phyloP scores from a whole-genome alignment of 2,888 invertebrate genomes.

The Macrophya alboannulata region DNA sequence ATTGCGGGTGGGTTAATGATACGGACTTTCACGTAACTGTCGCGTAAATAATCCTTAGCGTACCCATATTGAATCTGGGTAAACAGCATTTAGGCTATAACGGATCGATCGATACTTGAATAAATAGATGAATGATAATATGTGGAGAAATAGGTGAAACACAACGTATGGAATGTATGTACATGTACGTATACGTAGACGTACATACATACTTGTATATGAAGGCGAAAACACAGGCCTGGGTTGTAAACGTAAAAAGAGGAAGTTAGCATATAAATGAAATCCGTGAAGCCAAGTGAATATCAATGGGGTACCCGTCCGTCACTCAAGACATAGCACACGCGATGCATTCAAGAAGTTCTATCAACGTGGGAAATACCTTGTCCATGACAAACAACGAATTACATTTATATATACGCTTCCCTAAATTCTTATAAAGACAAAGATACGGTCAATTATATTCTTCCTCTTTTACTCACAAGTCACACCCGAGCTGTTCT shows the following conservation, averaged over 20 bases:
- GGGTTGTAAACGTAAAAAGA: slow-evolving; percentile 39
- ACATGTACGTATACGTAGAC: background rate
- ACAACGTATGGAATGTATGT: background rate
- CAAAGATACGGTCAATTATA: slow-evolving; percentile 10
- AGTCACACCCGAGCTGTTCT: background rate
- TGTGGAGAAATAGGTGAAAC: slow-evolving; percentile 14
- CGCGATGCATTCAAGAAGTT: slow-evolving; percentile 55
- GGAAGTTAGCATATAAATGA: slow-evolving; percentile 76
- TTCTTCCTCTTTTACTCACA: background rate
- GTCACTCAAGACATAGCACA: slow-evolving; percentile 53
- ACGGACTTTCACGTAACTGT: background rate
- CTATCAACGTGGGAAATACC: slow-evolving; percentile 37
- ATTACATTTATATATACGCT: background rate
- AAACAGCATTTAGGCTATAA: background rate
- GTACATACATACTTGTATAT: background rate
- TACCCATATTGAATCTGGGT: background rate
- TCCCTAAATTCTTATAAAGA: background rate
- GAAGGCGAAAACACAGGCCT: slow-evolving; percentile 21
- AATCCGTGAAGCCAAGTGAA: slow-evolving; percentile 73
- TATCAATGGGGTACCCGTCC: slow-evolving; percentile 69
- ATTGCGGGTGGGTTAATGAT: background rate
- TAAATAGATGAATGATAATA: slow-evolving; percentile 23
- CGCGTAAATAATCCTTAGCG: background rate
- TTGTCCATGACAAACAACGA: slow-evolving; percentile 76
- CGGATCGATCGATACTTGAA: slow-evolving; percentile 30